These are phyloP conservation scores for Astyanax mexicanus DNA, from an alignment of 2,797 vertebrate species.

Conservation along the genomic window DNA sequence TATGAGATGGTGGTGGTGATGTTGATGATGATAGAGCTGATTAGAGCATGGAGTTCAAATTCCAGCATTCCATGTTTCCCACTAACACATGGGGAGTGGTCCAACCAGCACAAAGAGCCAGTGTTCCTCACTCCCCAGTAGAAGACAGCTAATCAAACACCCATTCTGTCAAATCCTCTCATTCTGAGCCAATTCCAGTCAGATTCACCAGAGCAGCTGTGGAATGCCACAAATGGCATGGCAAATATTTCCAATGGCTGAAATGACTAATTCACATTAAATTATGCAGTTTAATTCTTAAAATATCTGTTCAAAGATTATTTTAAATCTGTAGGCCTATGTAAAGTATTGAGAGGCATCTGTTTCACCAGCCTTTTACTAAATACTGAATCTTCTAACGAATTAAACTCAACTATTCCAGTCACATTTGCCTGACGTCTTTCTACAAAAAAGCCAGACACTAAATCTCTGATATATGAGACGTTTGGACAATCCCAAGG, in stretches of 20 bases:
- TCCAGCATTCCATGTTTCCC: constrained; percentile 52
- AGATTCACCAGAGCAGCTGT: constrained; percentile 35
- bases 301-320: neutral
- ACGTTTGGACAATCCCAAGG: constrained; percentile 43
- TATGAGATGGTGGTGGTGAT: constrained; percentile 29
- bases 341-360: neutral
- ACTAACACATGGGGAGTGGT: constrained; percentile 32
- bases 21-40: constrained; percentile 42
- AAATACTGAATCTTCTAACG: neutral
- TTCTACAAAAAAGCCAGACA: neutral
- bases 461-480: constrained; percentile 19
- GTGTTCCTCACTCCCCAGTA: constrained; percentile 45
- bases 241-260: constrained; percentile 38
- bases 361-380: neutral
- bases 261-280: neutral
- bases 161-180: constrained; percentile 41
- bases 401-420: neutral
- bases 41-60: constrained; percentile 28
- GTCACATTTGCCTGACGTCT: neutral
- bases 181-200: constrained; percentile 41
- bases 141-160: constrained; percentile 44
- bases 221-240: constrained; percentile 51
- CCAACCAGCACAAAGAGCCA: constrained; percentile 49
- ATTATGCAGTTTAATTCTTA: neutral
- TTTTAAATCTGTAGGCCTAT: neutral